A percentile compares a stretch with the other conserved stretches of the same genome.
Evolutionary conservation across 2,888 invertebrate species (phyloP).

Genomic region (Campoletis raptor): DNA sequence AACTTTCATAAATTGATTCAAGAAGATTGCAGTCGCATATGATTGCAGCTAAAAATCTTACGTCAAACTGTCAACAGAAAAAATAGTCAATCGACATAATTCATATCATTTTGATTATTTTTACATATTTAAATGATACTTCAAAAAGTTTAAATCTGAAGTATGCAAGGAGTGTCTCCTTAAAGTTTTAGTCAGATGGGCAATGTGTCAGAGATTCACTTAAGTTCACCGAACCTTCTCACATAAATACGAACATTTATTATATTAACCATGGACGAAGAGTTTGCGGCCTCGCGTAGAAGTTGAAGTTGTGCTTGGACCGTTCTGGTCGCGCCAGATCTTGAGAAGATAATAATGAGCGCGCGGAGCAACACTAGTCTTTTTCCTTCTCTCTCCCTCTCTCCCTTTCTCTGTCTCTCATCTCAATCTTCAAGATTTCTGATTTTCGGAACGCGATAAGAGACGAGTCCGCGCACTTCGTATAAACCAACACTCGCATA

Average conservation of each 20-base stretch:
- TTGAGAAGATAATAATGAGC: slow-evolving; percentile 64
- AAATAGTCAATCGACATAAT: background rate
- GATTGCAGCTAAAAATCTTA: background rate
- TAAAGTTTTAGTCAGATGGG: slow-evolving; percentile 33
- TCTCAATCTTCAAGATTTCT: slow-evolving; percentile 68
- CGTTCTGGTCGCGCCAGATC: slow-evolving; percentile 66
- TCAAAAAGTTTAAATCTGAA: background rate
- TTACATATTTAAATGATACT: background rate
- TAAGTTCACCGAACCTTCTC: slow-evolving; percentile 60
- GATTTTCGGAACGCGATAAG: slow-evolving; percentile 66
- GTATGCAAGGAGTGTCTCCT: slow-evolving; percentile 5
- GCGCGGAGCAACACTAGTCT: slow-evolving; percentile 45
- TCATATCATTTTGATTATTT: background rate
- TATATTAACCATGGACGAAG: slow-evolving; percentile 55
- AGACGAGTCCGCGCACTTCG: slow-evolving; percentile 40
- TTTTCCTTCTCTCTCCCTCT: slow-evolving; percentile 35
- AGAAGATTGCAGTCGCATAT: background rate
- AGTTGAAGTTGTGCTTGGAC: slow-evolving; percentile 52
- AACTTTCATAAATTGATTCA: background rate
- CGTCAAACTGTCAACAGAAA: background rate
- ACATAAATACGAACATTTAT: slow-evolving; percentile 69
- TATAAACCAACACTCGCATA: slow-evolving; percentile 31
- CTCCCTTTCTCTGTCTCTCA: slow-evolving; percentile 51
- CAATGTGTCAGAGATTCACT: slow-evolving; percentile 41
- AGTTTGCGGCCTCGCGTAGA: slow-evolving; percentile 38